phyloP scores from a whole-genome alignment of 2,888 invertebrate species.

The Tupiocoris notatus region DNA sequence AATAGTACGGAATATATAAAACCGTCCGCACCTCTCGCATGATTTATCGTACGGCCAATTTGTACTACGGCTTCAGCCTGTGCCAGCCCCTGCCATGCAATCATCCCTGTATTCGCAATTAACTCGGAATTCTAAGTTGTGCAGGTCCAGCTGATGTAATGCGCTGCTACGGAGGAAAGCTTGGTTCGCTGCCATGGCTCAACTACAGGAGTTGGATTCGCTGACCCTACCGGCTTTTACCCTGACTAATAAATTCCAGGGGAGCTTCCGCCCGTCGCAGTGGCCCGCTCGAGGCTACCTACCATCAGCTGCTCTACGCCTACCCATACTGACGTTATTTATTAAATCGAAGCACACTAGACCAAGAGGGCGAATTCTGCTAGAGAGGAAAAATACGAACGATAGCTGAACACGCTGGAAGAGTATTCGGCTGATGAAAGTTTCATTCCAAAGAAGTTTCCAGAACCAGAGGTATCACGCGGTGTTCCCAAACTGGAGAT shows the following conservation, averaged over 20 bases:
- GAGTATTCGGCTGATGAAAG: no score
- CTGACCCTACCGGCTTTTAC: neutral
- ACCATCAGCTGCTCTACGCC: neutral
- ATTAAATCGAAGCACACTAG: neutral
- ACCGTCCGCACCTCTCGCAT: neutral
- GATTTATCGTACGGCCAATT: neutral
- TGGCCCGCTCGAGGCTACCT: neutral
- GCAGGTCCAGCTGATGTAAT: slow-evolving; percentile 15
- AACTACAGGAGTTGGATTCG: neutral
- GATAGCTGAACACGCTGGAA: no score
- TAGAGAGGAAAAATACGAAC: no score
- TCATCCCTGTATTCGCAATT: slow-evolving; percentile 1
- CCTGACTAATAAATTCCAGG: neutral
- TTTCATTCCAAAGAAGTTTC: no score
- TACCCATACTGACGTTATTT: neutral
- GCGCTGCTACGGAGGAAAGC: neutral
- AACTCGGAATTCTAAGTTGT: neutral
- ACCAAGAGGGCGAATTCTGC: neutral
- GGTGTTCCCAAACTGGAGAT: no score
- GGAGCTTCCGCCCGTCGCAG: neutral
- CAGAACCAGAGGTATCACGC: no score
- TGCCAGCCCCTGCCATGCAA: slow-evolving; percentile 5
- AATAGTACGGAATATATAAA: neutral
- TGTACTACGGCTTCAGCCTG: neutral
- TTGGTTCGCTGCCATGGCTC: neutral